Percentiles rank a stretch among this genome's conserved stretches.
Conservation (phyloP, 2,113 vertebrate species). For the Leucoraja erinaceus region DNA sequence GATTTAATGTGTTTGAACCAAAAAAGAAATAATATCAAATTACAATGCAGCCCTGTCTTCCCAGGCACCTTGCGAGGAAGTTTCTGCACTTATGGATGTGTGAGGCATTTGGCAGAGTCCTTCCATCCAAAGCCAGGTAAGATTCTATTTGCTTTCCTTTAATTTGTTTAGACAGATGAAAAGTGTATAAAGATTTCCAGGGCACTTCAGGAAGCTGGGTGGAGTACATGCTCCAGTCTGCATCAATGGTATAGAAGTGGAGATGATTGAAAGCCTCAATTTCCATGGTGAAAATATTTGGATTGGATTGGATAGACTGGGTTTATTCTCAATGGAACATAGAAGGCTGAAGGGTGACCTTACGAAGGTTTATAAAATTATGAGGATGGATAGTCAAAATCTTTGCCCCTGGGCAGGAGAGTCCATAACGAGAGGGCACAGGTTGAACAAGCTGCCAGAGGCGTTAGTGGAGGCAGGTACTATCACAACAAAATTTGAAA, state of each 20-base stretch:
- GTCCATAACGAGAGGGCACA: not conserved
- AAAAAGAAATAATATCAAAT: not conserved
- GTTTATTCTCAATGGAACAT: not conserved
- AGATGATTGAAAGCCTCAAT: no score
- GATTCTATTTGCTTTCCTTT: slow-evolving; percentile 34
- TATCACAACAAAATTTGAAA: no score
- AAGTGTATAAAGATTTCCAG: not conserved
- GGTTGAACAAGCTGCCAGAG: not conserved
- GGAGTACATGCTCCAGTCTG: no score
- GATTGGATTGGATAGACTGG: not conserved
- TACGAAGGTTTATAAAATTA: not conserved
- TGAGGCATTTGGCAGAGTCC: slow-evolving; percentile 74
- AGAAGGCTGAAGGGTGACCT: not conserved
- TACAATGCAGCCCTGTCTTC: slow-evolving; percentile 40
- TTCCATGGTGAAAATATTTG: no score
- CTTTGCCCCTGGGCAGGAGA: not conserved
- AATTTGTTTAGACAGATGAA: not conserved
- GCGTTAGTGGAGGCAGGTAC: no score
- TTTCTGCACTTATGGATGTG: slow-evolving; percentile 77
- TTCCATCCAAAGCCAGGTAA: slow-evolving; percentile 74
- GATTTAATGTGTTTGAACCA: not conserved
- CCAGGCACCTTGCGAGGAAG: slow-evolving; percentile 75
- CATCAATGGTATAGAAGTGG: no score
- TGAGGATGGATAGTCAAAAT: not conserved
- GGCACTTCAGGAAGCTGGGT: not conserved